These are phyloP conservation scores for Bufotes viridis DNA, from an alignment of 2,797 vertebrate species.

Conservation along the genomic window DNA sequence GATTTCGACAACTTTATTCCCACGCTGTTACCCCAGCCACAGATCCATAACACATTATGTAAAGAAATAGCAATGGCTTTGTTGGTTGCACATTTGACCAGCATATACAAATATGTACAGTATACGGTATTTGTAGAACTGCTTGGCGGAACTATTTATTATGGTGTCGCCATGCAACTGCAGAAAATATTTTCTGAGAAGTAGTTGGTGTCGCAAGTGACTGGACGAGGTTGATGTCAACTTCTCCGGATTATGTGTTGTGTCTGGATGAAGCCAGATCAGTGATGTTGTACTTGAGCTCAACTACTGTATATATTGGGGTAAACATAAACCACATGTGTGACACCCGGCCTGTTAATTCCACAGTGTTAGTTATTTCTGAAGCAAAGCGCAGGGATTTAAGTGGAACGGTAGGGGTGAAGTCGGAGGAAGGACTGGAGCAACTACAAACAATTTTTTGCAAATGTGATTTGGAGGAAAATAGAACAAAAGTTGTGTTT, in stretches of 20 bases:
- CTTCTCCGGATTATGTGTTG: conserved; percentile 38
- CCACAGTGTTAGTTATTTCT: conserved; percentile 31
- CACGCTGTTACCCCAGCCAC: not conserved
- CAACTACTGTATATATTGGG: conserved; percentile 58
- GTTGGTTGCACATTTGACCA: not conserved
- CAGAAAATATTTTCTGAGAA: not conserved
- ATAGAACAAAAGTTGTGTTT: not conserved
- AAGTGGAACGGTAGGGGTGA: not conserved
- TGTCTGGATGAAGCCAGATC: conserved; percentile 49
- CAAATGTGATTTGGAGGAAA: conserved; percentile 16
- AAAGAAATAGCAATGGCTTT: not conserved
- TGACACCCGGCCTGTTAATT: conserved; percentile 56
- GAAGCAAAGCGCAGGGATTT: conserved; percentile 20
- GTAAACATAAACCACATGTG: conserved; percentile 59
- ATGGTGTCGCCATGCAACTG: not conserved
- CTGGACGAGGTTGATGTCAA: conserved; percentile 7
- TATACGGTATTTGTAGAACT: not conserved
- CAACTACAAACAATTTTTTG: conserved; percentile 35
- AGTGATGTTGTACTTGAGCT: conserved; percentile 41
- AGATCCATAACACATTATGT: not conserved
- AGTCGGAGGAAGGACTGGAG: not conserved
- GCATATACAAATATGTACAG: not conserved
- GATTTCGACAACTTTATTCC: not conserved
- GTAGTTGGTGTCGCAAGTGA: not conserved
- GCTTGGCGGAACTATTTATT: not conserved